These are phyloP conservation scores for Podilymbus podiceps DNA, from an alignment of 2,113 vertebrate genomes.

Conservation along the genomic window DNA sequence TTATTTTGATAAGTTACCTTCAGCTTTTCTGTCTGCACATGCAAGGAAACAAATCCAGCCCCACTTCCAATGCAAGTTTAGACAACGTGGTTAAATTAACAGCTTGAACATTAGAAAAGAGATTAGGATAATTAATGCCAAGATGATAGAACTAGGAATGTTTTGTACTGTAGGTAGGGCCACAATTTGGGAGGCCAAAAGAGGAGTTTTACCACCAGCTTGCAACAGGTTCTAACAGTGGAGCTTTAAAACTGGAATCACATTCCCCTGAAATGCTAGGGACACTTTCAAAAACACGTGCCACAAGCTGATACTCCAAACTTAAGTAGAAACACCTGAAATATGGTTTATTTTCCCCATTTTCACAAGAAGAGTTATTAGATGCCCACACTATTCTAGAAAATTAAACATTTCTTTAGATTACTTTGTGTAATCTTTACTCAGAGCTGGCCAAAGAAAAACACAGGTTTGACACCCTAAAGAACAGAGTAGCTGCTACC, in stretches of 20 bases:
- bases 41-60: slow-evolving; percentile 71
- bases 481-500: not conserved
- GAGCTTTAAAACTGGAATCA: slow-evolving; percentile 11
- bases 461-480: not conserved
- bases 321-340: not conserved
- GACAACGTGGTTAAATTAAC: slow-evolving; percentile 75
- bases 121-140: slow-evolving; percentile 79
- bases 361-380: not conserved
- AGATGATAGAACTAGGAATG: slow-evolving; percentile 74
- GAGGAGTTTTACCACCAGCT: slow-evolving; percentile 68
- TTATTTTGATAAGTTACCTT: slow-evolving; percentile 67
- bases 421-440: not conserved
- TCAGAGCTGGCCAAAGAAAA: not conserved
- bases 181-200: slow-evolving; percentile 73
- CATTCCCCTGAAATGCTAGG: not conserved
- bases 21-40: slow-evolving; percentile 70
- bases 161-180: slow-evolving; percentile 73
- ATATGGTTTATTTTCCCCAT: not conserved
- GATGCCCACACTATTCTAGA: not conserved
- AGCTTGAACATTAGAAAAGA: slow-evolving; percentile 74
- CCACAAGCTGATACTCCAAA: not conserved
- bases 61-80: slow-evolving; percentile 75
- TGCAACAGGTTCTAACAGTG: slow-evolving; percentile 64
- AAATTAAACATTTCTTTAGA: not conserved
- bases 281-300: not conserved